A percentile compares a stretch with the other conserved stretches of the same genome.
Evolutionary conservation across 2,888 invertebrate genomes (phyloP).

Genomic region (Phyllotreta striolata): DNA sequence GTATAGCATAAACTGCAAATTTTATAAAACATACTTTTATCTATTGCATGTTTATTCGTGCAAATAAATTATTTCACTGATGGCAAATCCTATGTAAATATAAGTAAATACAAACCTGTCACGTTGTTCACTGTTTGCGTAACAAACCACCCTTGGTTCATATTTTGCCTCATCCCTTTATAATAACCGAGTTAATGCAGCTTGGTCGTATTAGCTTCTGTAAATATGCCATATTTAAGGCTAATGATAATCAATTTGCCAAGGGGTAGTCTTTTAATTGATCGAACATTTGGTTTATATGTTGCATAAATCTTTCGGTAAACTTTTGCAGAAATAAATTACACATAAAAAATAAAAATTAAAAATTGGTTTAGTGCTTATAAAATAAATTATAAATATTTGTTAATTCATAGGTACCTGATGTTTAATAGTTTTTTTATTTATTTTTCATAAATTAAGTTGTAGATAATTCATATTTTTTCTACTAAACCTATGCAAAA

Average conservation of each 20-base stretch:
- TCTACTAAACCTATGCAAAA: too few species aligned
- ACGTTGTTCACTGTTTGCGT: slow-evolving; percentile 30
- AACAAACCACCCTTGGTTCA: slow-evolving; percentile 34
- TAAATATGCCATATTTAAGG: slow-evolving; percentile 57
- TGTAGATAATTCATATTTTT: too few species aligned
- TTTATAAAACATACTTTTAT: slow-evolving; percentile 1
- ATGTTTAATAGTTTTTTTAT: too few species aligned
- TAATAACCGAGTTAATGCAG: slow-evolving; percentile 51
- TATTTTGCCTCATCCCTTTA: slow-evolving; percentile 47
- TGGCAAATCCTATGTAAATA: slow-evolving; percentile 24
- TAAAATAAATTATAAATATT: too few species aligned
- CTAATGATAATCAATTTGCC: slow-evolving; percentile 52
- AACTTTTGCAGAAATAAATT: not conserved
- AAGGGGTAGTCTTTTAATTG: slow-evolving; percentile 40
- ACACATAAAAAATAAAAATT: too few species aligned
- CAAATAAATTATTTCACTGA: not conserved
- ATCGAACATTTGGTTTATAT: slow-evolving; percentile 40
- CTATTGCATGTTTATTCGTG: not conserved
- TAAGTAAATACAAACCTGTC: slow-evolving; percentile 30
- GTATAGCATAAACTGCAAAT: too few species aligned
- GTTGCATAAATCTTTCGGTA: not conserved
- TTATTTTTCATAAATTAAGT: too few species aligned
- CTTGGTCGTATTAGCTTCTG: slow-evolving; percentile 52
- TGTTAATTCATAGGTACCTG: too few species aligned
- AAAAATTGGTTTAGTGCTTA: too few species aligned